A percentile compares a stretch with the other conserved stretches of the same genome.
phyloP scores from a whole-genome alignment of 2,797 vertebrate genomes.

The Phalanger gymnotis region DNA sequence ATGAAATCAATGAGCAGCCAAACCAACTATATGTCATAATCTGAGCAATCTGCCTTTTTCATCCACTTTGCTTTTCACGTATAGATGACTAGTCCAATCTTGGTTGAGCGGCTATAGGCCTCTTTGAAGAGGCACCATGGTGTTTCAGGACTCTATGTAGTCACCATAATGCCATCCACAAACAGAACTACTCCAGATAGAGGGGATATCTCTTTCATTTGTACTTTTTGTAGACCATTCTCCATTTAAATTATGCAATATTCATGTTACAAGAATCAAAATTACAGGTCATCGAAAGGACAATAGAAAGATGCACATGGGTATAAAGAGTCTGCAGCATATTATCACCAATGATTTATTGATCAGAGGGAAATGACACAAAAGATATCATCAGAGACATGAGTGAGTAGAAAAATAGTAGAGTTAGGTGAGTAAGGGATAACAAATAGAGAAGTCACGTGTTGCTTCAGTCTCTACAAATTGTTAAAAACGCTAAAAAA shows the following conservation, averaged over 20 bases:
- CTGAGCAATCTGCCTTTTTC: background rate
- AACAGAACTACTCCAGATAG: background rate
- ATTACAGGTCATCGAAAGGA: background rate
- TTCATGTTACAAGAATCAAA: background rate
- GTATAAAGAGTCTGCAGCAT: background rate
- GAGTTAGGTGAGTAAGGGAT: background rate
- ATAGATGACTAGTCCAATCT: background rate
- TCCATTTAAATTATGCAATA: background rate
- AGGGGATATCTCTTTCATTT: background rate
- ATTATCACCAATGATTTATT: background rate
- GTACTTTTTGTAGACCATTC: background rate
- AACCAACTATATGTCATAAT: background rate
- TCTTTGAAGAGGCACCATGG: background rate
- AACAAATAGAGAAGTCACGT: background rate
- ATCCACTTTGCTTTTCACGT: background rate
- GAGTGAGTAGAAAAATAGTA: background rate
- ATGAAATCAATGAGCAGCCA: background rate
- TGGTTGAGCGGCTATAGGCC: background rate
- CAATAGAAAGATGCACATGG: background rate
- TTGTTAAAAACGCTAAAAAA: background rate
- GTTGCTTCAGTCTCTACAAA: background rate
- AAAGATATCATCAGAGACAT: background rate
- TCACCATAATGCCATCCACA: background rate
- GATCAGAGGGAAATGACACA: background rate
- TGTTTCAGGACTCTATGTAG: background rate